These are phyloP conservation scores for Psophia crepitans DNA, from an alignment of 2,113 vertebrate species.

Conservation along the genomic window DNA sequence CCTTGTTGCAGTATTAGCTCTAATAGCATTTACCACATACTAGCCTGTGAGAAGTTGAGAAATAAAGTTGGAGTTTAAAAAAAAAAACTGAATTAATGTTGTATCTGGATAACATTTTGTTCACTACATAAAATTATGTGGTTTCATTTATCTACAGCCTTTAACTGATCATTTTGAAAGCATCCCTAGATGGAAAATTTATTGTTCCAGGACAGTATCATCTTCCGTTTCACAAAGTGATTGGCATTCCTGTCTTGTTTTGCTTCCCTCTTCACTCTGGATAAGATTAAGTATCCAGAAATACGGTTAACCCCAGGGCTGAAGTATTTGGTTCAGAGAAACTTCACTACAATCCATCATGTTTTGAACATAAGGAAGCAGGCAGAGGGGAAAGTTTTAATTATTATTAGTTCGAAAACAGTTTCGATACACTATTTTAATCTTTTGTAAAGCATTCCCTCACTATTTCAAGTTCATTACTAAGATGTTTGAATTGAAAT, in stretches of 20 bases:
- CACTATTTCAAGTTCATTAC: constrained; percentile 17
- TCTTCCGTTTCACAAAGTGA: constrained; percentile 6
- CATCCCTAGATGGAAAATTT: not conserved
- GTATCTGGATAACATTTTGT: not conserved
- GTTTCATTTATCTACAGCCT: not conserved
- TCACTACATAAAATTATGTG: not conserved
- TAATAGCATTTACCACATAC: not conserved
- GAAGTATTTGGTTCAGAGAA: constrained; percentile 54
- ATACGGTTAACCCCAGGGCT: constrained; percentile 27
- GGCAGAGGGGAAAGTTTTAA: constrained; percentile 15
- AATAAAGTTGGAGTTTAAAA: not conserved
- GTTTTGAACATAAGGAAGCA: not conserved
- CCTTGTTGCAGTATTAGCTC: not conserved
- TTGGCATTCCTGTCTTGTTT: not conserved
- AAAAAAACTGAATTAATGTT: not conserved
- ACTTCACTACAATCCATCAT: constrained; percentile 49
- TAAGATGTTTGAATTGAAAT: not conserved
- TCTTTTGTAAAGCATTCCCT: not conserved
- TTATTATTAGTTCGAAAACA: constrained; percentile 41
- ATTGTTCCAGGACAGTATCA: constrained; percentile 3
- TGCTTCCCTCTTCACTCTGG: constrained; percentile 33
- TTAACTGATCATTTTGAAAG: not conserved
- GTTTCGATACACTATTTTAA: not conserved
- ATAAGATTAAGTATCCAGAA: constrained; percentile 41
- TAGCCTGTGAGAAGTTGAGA: not conserved